Conservation (phyloP, 2,113 vertebrate species). For the Prionailurus bengalensis region DNA sequence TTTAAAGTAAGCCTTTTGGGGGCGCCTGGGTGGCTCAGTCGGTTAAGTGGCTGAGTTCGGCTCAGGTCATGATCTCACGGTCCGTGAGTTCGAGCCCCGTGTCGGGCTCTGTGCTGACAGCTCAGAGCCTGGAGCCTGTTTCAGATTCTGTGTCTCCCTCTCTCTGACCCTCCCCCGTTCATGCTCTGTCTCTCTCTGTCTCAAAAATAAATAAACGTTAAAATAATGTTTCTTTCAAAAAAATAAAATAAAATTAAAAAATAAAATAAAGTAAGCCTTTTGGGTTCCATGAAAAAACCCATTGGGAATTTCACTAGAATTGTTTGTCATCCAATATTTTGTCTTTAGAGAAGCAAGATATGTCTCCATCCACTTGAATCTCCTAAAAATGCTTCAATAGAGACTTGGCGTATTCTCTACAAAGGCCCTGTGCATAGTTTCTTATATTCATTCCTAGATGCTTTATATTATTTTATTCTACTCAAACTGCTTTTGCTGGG, state of each 20-base stretch:
- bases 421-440: background rate
- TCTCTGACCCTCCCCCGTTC: no score
- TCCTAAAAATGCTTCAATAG: constrained; percentile 1
- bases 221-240: no score
- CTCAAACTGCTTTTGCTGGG: background rate
- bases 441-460: background rate
- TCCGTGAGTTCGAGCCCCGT: no score
- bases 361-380: background rate
- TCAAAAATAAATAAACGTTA: no score
- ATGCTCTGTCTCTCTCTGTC: no score
- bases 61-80: no score
- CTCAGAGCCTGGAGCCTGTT: no score
- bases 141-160: no score
- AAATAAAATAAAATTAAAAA: no score
- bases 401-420: background rate
- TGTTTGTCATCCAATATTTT: background rate
- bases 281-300: background rate
- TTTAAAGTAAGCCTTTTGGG: background rate
- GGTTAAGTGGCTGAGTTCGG: no score
- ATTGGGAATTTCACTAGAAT: background rate
- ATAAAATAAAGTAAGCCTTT: background rate
- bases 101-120: no score
- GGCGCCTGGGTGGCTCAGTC: no score
- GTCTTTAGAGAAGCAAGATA: background rate
- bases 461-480: constrained; percentile 17